phyloP scores from a whole-genome alignment of 2,113 vertebrate species.

The Ctenodactylus gundi region DNA sequence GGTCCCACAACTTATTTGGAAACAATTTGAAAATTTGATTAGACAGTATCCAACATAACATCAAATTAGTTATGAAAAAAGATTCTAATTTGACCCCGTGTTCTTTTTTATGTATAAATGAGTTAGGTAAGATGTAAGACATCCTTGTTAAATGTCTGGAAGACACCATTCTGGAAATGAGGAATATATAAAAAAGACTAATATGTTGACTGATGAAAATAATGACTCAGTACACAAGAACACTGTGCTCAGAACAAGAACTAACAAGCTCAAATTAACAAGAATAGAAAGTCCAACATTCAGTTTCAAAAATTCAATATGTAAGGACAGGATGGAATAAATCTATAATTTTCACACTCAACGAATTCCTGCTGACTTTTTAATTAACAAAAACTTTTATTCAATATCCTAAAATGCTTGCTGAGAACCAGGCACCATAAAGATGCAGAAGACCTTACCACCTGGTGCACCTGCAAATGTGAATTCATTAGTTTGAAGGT shows the following conservation, averaged over 20 bases:
- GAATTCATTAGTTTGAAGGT: neutral
- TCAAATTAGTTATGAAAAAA: neutral
- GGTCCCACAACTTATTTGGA: neutral
- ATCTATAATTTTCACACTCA: conserved; percentile 24
- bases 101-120: neutral
- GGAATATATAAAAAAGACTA: neutral
- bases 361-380: neutral
- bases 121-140: neutral
- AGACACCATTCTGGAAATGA: neutral
- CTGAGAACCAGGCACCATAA: neutral
- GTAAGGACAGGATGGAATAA: neutral
- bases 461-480: neutral
- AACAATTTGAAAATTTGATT: neutral
- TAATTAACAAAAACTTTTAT: neutral
- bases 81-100: neutral
- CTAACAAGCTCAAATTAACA: neutral
- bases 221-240: neutral
- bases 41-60: neutral
- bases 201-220: neutral
- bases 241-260: neutral
- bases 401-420: neutral
- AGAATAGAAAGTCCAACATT: conserved; percentile 4
- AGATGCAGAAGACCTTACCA: neutral
- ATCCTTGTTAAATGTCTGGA: neutral
- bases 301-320: conserved; percentile 34